These are phyloP conservation scores for Eulemur rubriventer DNA, from an alignment of 2,797 vertebrate species.

Conservation along the genomic window DNA sequence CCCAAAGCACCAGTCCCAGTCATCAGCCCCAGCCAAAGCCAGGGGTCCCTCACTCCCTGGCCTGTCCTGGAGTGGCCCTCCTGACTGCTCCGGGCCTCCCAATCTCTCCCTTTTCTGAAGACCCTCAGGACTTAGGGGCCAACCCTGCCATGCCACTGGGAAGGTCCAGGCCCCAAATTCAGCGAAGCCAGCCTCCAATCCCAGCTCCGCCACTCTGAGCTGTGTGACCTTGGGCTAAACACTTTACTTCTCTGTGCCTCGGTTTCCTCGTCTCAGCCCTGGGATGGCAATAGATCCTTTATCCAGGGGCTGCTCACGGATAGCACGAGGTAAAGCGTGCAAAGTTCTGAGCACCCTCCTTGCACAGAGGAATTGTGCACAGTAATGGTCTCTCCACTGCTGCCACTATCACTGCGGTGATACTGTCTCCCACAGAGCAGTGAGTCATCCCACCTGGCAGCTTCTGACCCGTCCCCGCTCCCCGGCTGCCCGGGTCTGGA, in stretches of 20 bases:
- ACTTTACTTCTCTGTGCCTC: not conserved
- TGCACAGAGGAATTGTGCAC: not conserved
- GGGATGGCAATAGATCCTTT: not conserved
- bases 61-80: not conserved
- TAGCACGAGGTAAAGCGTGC: accelerated
- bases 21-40: not conserved
- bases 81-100: too few species aligned
- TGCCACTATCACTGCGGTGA: not conserved
- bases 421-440: not conserved
- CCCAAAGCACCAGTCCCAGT: not conserved
- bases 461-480: accelerated
- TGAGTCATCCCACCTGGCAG: not conserved
- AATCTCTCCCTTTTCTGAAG: not conserved
- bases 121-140: not conserved
- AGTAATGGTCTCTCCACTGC: not conserved
- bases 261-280: not conserved
- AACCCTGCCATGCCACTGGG: not conserved
- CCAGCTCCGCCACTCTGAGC: not conserved
- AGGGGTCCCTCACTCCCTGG: too few species aligned
- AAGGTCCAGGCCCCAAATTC: not conserved
- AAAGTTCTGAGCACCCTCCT: accelerated
- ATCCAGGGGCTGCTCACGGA: not conserved
- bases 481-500: not conserved
- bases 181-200: not conserved
- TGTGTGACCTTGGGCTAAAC: not conserved